phyloP scores from a whole-genome alignment of 2,888 invertebrate genomes.

The Drosophila maculinotata region DNA sequence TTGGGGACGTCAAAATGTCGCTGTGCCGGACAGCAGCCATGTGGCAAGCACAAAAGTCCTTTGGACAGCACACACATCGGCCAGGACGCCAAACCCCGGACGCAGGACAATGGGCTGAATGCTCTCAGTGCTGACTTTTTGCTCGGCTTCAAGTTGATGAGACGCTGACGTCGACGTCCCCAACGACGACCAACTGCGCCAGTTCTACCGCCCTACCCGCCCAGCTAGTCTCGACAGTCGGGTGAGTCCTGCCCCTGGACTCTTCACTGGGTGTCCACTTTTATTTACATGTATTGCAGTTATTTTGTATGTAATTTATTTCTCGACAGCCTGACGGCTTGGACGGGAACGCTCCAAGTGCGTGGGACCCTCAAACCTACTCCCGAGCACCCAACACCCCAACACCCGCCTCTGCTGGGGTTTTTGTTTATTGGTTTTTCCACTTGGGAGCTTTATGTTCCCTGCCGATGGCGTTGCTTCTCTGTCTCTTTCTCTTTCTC shows the following conservation, averaged over 20 bases:
- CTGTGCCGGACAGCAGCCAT: constrained; percentile 75
- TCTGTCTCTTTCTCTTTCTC: too few relatives aligned
- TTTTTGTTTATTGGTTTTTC: constrained; percentile 75
- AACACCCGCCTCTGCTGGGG: constrained; percentile 4
- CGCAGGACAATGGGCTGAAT: constrained; percentile 50
- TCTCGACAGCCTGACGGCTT: constrained; percentile 51
- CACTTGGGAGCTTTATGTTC: constrained; percentile 56
- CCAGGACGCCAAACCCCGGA: constrained; percentile 35
- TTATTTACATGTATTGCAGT: constrained; percentile 79
- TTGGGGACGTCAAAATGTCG: constrained; percentile 71
- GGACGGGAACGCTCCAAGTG: constrained; percentile 43
- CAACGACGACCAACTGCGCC: constrained; percentile 10
- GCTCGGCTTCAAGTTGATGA: constrained; percentile 69
- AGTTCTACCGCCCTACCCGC: constrained; percentile 2
- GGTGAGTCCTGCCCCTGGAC: constrained; percentile 36
- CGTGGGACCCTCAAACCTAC: constrained; percentile 40
- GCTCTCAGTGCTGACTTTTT: constrained; percentile 66
- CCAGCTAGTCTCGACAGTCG: constrained; percentile 9
- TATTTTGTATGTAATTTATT: constrained; percentile 80
- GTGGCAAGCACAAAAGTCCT: constrained; percentile 77
- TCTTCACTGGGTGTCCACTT: constrained; percentile 59
- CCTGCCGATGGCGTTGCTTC: constrained; percentile 30
- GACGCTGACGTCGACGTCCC: constrained; percentile 65
- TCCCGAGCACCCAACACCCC: constrained; percentile 1
- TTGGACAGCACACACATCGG: constrained; percentile 59